A percentile compares a stretch with the other conserved stretches of the same genome.
Conservation (phyloP, 2,797 vertebrate species). For the Pelobates cultripes region DNA sequence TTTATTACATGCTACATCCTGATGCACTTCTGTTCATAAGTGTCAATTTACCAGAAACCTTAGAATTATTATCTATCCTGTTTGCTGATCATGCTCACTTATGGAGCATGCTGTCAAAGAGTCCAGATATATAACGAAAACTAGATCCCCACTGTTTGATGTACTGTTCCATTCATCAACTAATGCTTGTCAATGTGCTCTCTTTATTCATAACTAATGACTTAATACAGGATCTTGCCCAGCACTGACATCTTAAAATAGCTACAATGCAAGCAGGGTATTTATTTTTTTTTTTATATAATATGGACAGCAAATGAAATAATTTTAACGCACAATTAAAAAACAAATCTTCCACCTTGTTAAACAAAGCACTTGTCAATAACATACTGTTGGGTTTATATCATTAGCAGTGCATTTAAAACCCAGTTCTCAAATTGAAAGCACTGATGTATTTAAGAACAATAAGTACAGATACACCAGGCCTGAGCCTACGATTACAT, state of each 20-base stretch:
- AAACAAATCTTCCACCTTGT: neutral
- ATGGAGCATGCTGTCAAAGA: conserved; percentile 40
- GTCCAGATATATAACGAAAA: conserved; percentile 50
- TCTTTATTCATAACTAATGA: conserved; percentile 51
- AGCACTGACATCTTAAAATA: conserved; percentile 35
- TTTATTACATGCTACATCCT: conserved; percentile 43
- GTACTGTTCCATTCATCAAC: conserved; percentile 49
- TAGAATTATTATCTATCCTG: conserved; percentile 46
- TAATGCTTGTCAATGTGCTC: conserved; percentile 44
- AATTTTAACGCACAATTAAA: conserved; percentile 4
- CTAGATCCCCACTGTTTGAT: conserved; percentile 45
- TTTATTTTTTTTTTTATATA: conserved; percentile 4
- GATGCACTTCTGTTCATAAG: conserved; percentile 45
- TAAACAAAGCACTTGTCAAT: no score
- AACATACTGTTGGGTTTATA: no score
- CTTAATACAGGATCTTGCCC: conserved; percentile 42
- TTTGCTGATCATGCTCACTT: conserved; percentile 50
- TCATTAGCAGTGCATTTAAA: neutral
- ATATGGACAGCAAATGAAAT: conserved; percentile 23
- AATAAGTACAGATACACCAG: no score
- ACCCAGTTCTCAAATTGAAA: no score
- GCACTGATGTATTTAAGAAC: no score
- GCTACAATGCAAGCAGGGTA: neutral
- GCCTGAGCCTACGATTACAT: no score
- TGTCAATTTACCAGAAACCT: conserved; percentile 53